A percentile compares a stretch with the other conserved stretches of the same genome.
phyloP scores from a whole-genome alignment of 2,888 invertebrate species.

The Catotricha subobsoleta region DNA sequence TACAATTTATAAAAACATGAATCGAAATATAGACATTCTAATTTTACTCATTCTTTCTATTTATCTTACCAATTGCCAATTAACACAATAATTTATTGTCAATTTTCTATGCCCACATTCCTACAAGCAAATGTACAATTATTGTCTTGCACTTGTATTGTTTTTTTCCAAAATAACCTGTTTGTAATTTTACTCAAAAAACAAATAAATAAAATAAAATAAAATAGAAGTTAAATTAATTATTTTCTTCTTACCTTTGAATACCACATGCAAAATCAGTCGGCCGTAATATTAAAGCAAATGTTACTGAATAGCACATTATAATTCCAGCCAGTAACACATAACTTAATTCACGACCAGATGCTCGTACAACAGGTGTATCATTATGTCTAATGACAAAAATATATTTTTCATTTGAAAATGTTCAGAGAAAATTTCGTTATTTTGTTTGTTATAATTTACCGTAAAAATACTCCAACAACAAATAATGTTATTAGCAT shows the following conservation, averaged over 20 bases:
- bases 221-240: neutral
- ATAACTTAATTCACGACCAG: conserved; percentile 77
- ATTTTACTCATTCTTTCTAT: too few species aligned
- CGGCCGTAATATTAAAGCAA: conserved; percentile 71
- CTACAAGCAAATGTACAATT: too few species aligned
- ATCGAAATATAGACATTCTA: too few species aligned
- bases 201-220: neutral
- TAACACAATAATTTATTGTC: too few species aligned
- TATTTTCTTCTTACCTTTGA: conserved; percentile 46
- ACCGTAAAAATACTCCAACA: conserved; percentile 55
- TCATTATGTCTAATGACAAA: conserved; percentile 50
- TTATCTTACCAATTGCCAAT: too few species aligned
- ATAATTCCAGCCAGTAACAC: conserved; percentile 78
- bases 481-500: conserved; percentile 66
- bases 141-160: too few species aligned
- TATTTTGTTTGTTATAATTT: conserved; percentile 15
- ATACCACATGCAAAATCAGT: conserved; percentile 78
- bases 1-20: too few species aligned
- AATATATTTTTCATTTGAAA: neutral
- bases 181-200: neutral
- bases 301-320: conserved; percentile 84
- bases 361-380: conserved; percentile 94
- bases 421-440: too few species aligned
- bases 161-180: too few species aligned
- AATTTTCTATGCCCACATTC: too few species aligned